Evolutionary conservation across 2,113 vertebrate species (phyloP).

Genomic region (Cryptomyrus ogoouensis): DNA sequence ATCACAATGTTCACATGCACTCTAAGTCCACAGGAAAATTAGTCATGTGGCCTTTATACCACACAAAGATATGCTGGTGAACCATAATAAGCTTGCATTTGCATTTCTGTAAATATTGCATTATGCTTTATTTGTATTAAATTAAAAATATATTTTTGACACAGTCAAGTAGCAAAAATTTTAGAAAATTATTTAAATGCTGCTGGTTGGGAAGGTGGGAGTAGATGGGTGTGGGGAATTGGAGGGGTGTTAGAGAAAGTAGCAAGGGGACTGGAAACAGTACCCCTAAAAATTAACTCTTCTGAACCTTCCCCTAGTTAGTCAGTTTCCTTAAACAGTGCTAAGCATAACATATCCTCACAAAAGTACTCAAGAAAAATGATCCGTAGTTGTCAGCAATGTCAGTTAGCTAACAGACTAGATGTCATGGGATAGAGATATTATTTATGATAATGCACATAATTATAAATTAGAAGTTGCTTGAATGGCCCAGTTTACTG

Average conservation of each 20-base stretch:
- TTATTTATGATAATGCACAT: not conserved
- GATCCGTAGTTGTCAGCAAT: not conserved
- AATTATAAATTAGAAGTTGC: not conserved
- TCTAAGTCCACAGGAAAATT: not conserved
- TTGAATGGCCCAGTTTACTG: not conserved
- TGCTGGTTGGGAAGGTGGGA: constrained; percentile 43
- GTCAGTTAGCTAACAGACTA: not conserved
- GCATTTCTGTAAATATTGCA: constrained; percentile 71
- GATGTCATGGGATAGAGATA: not conserved
- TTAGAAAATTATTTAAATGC: constrained; percentile 84
- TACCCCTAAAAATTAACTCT: not conserved
- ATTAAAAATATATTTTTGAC: constrained; percentile 99
- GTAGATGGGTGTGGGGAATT: constrained; percentile 28
- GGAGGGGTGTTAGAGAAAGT: not conserved
- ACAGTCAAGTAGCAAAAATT: constrained; percentile 99
- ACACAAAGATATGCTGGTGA: not conserved
- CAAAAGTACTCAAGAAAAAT: not conserved
- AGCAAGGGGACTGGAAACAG: not conserved
- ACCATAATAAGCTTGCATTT: not conserved
- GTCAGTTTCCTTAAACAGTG: not conserved
- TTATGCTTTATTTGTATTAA: constrained; percentile 99
- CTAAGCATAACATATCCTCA: not conserved
- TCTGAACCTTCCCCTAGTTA: not conserved
- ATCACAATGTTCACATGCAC: not conserved
- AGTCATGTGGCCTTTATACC: not conserved